phyloP scores from a whole-genome alignment of 1,140 invertebrate genomes.

The Tetragonula clypearis region DNA sequence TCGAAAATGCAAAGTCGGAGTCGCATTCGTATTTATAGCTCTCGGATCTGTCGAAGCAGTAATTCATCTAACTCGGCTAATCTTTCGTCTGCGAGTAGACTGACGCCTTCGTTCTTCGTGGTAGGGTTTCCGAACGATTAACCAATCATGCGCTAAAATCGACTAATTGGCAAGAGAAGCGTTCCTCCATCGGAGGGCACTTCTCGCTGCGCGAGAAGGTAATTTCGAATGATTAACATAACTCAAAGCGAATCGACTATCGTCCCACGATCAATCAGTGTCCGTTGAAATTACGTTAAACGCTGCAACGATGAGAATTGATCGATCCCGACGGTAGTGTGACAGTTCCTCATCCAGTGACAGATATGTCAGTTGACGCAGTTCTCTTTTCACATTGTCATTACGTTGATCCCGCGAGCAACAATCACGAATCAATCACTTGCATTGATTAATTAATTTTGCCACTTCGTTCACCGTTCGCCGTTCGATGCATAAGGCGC shows the following conservation, averaged over 20 bases:
- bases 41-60: not conserved
- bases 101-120: not conserved
- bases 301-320: constrained; percentile 22
- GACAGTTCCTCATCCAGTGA: not conserved
- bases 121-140: not conserved
- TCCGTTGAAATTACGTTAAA: constrained; percentile 42
- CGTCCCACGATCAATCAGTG: constrained; percentile 19
- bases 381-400: constrained; percentile 1
- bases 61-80: not conserved
- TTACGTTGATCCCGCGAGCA: not conserved
- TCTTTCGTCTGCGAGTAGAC: not conserved
- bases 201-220: not conserved
- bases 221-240: constrained; percentile 33
- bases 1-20: not conserved
- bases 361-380: constrained; percentile 15
- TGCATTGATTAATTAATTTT: not conserved
- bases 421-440: not conserved
- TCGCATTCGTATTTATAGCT: too few species aligned
- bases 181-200: not conserved
- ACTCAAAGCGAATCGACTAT: constrained; percentile 23
- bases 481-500: too few species aligned
- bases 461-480: not conserved
- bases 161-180: not conserved
- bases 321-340: constrained; percentile 4
- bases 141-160: not conserved